phyloP scores from a whole-genome alignment of 1,140 invertebrate genomes.

The Micrasema minimum region DNA sequence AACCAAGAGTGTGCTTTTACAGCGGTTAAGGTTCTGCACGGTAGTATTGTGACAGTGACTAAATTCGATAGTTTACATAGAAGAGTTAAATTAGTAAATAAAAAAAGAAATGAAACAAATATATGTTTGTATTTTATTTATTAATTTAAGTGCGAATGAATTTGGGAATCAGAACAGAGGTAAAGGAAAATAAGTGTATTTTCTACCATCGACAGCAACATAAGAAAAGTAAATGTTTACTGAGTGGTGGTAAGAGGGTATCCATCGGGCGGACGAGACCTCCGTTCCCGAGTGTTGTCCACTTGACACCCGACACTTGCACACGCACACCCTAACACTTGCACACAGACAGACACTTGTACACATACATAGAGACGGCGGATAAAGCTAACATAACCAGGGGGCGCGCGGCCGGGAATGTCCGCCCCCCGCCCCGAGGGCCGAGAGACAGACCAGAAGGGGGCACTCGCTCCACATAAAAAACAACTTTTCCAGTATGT shows the following conservation, averaged over 20 bases:
- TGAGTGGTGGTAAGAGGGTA: slow-evolving; percentile 4
- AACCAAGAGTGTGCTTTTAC: no score
- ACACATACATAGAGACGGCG: slow-evolving; percentile 33
- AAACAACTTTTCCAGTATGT: slow-evolving; percentile 47
- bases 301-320: slow-evolving; percentile 20
- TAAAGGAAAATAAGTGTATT: slow-evolving; percentile 51
- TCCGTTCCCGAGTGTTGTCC: background rate
- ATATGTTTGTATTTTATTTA: slow-evolving; percentile 49
- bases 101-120: slow-evolving; percentile 21
- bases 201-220: slow-evolving; percentile 52
- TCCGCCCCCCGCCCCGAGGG: background rate
- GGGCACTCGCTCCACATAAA: slow-evolving; percentile 31
- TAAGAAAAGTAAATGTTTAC: slow-evolving; percentile 42
- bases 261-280: slow-evolving; percentile 4
- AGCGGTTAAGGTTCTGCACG: no score
- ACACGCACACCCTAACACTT: slow-evolving; percentile 36
- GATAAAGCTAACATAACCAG: background rate
- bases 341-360: slow-evolving; percentile 46
- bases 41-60: no score
- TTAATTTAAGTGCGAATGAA: slow-evolving; percentile 52
- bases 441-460: slow-evolving; percentile 28
- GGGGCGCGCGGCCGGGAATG: background rate
- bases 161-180: slow-evolving; percentile 47
- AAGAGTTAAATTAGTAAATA: no score
- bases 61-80: no score